Percentiles rank a stretch among this genome's conserved stretches.
These are phyloP conservation scores for Trichopria drosophilae DNA, from an alignment of 2,888 invertebrate species.

Conservation along the genomic window DNA sequence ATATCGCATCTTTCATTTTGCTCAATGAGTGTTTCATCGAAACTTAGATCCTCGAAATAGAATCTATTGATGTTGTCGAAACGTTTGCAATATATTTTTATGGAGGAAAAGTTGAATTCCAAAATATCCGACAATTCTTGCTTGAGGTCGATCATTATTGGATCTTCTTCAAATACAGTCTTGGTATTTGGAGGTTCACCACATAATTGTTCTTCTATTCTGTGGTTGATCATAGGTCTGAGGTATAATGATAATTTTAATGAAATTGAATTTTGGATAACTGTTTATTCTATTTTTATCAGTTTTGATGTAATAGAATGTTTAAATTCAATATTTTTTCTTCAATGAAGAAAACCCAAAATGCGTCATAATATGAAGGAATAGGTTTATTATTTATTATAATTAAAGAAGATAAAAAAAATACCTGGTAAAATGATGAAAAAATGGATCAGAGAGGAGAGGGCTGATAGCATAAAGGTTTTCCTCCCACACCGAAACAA, in stretches of 20 bases:
- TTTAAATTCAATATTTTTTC: too few species aligned
- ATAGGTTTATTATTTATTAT: background rate
- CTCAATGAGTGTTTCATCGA: slow-evolving; percentile 67
- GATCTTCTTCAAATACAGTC: slow-evolving; percentile 72
- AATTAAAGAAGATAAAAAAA: slow-evolving; percentile 1
- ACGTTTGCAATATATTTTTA: slow-evolving; percentile 67
- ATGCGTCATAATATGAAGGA: too few species aligned
- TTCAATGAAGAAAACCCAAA: too few species aligned
- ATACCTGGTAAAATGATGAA: slow-evolving; percentile 74
- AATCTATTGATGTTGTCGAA: slow-evolving; percentile 70
- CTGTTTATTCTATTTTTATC: too few species aligned
- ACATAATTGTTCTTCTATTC: slow-evolving; percentile 76
- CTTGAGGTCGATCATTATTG: slow-evolving; percentile 62
- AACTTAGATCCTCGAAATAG: slow-evolving; percentile 71
- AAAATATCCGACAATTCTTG: slow-evolving; percentile 64
- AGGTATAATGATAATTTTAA: slow-evolving; percentile 13
- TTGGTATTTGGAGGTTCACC: slow-evolving; percentile 73
- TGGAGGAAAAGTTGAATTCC: slow-evolving; percentile 66
- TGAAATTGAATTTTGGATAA: too few species aligned
- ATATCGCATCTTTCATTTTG: slow-evolving; percentile 63
- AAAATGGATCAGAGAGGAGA: slow-evolving; percentile 71
- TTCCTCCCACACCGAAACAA: slow-evolving; percentile 70
- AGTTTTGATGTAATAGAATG: too few species aligned
- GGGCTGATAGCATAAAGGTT: slow-evolving; percentile 71
- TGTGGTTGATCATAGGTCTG: slow-evolving; percentile 81